phyloP scores from a whole-genome alignment of 2,113 vertebrate species.

The Hirundichthys speculiger region DNA sequence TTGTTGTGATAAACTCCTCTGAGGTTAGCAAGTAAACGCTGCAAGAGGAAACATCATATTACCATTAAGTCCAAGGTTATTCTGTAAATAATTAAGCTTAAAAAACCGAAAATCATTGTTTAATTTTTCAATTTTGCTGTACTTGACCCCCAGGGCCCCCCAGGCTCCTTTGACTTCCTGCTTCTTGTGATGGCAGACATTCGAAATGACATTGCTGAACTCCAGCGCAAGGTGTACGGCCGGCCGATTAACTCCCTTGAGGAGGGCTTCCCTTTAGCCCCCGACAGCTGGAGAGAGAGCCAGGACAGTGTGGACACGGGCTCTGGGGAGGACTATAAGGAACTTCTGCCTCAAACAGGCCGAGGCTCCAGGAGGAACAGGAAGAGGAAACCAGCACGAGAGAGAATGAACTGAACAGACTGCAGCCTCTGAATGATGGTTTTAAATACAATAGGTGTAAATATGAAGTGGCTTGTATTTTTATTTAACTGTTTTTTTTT shows the following conservation, averaged over 20 bases:
- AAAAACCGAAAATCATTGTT: neutral
- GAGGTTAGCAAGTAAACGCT: too few species aligned
- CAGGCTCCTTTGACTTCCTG: constrained; percentile 97
- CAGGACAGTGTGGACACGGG: constrained; percentile 86
- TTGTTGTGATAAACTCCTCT: too few species aligned
- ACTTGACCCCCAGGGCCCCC: constrained; percentile 84
- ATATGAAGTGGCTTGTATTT: constrained; percentile 60
- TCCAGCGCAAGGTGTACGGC: constrained; percentile 91
- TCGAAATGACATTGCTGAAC: constrained; percentile 92
- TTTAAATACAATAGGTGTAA: constrained; percentile 56
- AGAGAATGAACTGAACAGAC: constrained; percentile 57
- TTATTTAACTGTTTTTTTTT: constrained; percentile 73
- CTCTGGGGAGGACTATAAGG: constrained; percentile 89
- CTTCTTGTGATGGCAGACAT: constrained; percentile 96
- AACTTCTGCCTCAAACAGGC: constrained; percentile 61
- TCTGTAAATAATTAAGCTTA: too few species aligned
- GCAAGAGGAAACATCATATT: too few species aligned
- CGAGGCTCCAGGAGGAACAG: constrained; percentile 72
- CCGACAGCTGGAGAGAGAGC: constrained; percentile 86
- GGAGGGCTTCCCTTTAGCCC: constrained; percentile 84
- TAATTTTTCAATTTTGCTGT: neutral
- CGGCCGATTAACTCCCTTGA: constrained; percentile 81
- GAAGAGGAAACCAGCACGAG: constrained; percentile 76
- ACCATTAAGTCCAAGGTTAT: too few species aligned
- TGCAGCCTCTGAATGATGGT: constrained; percentile 50